Conservation (phyloP, 2,797 vertebrate species). For the Manis javanica region DNA sequence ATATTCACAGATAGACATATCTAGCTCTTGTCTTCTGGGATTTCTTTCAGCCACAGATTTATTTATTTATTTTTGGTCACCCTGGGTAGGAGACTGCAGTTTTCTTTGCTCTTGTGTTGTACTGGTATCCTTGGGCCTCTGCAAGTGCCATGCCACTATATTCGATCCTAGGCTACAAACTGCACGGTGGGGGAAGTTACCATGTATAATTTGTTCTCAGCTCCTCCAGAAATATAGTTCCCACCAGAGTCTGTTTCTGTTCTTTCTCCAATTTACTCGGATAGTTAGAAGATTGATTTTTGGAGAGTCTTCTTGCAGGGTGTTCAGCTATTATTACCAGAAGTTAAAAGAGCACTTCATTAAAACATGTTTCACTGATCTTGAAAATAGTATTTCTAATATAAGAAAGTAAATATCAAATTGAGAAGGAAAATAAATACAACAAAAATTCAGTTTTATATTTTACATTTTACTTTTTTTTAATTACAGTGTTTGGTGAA, state of each 20-base stretch:
- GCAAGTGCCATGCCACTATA: not conserved
- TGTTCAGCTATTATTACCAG: not conserved
- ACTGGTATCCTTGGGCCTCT: not conserved
- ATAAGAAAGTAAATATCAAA: not conserved
- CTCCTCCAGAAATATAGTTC: not conserved
- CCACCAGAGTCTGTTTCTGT: not conserved
- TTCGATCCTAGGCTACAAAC: not conserved
- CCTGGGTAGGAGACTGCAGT: not conserved
- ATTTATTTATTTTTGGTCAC: not conserved
- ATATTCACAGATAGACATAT: not conserved
- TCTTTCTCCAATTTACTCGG: not conserved
- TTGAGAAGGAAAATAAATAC: not conserved
- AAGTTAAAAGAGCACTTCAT: not conserved
- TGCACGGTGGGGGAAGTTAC: not conserved
- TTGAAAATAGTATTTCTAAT: not conserved
- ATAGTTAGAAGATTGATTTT: not conserved
- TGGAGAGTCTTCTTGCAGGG: not conserved
- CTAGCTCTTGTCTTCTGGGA: not conserved
- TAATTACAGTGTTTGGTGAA: not conserved
- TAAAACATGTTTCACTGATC: not conserved
- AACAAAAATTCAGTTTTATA: not conserved
- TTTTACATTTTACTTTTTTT: not conserved
- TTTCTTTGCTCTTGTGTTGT: not conserved
- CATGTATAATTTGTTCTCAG: not conserved
- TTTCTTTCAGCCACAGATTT: not conserved